Base-by-base conservation (phyloP, 2,888 invertebrate genomes). In the Lottia gigantea region DNA sequence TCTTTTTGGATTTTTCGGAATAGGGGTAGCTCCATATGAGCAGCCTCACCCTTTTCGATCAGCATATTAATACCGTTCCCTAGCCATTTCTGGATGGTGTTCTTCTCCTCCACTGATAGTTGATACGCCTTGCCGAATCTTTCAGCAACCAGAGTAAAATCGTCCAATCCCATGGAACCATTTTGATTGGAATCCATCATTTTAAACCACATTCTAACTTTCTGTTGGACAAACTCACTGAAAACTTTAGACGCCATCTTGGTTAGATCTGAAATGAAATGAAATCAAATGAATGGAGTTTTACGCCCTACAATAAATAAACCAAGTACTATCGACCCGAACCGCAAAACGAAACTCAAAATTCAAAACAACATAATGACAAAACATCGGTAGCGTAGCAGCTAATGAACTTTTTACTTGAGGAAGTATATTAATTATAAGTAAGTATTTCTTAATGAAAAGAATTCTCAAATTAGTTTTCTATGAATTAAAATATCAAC, bases 161-260 rank as follows among this genome's bases (percentile, higher is more conserved):
- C 82, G 0, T 70, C 71, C 46, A 71, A 71, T 14, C 74, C 70
- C 76, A 82, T 80, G 61, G 65, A 74, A 1, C 80, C 82, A 46
- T 80, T 78, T 46, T 76, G 74, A 47, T 78, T 79, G n/a, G 77
- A 78, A 66, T 82, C 79, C 46, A 79, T 78, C 71, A 82, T 72
- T 19, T 78, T 76, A 67, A 81, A 83, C 82, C 82, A 83, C 25
- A 72, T 74, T 64, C 80, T 70, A 7, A 78, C 74, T 73, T 81
- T 81, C 11, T 69, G 62, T 63, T 78, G 76, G 1, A 78, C 70
- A 61, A 80, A 77, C 19, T 69, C 66, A 8, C 71, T 70, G 49
- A 72, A 71, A 14, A 46, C 66, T 19, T 23, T 55, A 2, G 55
- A 23, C 19, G 55, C 23, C 55, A 55, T 55, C 14, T 55, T 55